A percentile compares a stretch with the other conserved stretches of the same genome.
These are phyloP conservation scores for Latrodectus elegans DNA, from an alignment of 2,888 invertebrate species.

Conservation along the genomic window DNA sequence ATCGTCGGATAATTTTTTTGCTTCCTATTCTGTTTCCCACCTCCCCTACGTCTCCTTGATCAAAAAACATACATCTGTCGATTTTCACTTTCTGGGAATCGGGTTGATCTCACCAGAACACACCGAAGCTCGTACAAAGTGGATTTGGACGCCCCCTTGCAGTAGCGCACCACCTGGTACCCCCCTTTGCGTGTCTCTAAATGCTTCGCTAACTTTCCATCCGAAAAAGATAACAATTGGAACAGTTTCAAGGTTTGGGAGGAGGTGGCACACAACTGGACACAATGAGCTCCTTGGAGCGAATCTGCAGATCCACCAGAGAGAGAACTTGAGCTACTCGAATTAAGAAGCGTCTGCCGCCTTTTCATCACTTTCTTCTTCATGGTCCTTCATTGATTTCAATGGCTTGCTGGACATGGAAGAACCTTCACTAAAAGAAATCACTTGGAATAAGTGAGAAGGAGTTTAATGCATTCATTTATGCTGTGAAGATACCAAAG, in stretches of 20 bases:
- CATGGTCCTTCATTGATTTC: conserved; percentile 19
- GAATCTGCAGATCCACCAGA: conserved; percentile 33
- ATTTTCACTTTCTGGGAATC: conserved; percentile 68
- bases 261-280: conserved; percentile 62
- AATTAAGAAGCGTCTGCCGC: conserved; percentile 24
- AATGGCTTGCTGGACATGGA: conserved; percentile 11
- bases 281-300: conserved; percentile 55
- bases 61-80: conserved; percentile 53
- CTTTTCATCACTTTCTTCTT: conserved; percentile 30
- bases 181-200: conserved; percentile 37
- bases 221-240: conserved; percentile 56
- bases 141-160: conserved; percentile 48
- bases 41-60: background rate
- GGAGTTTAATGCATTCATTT: no score
- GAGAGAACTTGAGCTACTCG: conserved; percentile 20
- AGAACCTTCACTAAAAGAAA: conserved; percentile 24
- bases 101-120: conserved; percentile 56
- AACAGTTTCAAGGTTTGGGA: conserved; percentile 66
- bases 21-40: background rate
- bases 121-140: conserved; percentile 11
- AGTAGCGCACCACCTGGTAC: conserved; percentile 45
- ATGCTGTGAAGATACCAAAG: no score
- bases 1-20: background rate
- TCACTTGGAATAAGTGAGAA: no score
- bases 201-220: conserved; percentile 64